Base-by-base conservation (phyloP, 2,888 invertebrate species). In the Drosophila mettleri region DNA sequence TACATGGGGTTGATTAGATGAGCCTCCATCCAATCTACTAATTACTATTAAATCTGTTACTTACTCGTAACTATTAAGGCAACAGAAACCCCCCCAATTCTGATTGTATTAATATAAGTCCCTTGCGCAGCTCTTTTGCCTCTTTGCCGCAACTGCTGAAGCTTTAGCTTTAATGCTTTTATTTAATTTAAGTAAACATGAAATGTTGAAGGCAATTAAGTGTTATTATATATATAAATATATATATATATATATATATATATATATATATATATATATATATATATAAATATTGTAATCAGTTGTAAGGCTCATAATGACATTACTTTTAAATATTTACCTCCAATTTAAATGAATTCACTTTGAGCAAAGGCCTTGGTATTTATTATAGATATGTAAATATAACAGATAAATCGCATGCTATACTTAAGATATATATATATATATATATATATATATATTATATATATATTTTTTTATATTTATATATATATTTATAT, bases 191-290 rank as follows among this genome's bases (percentile, higher is more conserved):
- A 45, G 10, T 27, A 18, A 45, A 29, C 10, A 1, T 18, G 10
- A 18, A 33, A 48, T 33, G 12, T 33, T 8, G 16, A 31, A 48
- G 20, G 8, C 20, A 48, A 48, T 48, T 33, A 48, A 45, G 29
- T 16, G 43, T n/a, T n/a, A n/a, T n/a, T n/a, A n/a, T n/a, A n/a
- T 12, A 29, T 27, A 29, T 29, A 2, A 45, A 45, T 45, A 22
- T 41, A 22, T 14, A 18, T 18, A 10, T 16, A 10, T 18, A 18
- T 38, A 12, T 12, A 18, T 46, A 12, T 10, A 9, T 10, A 10
- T 5, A n/a, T n/a, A 34, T 34, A 10, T n/a, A 34, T 34, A n/a
- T 27, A 27, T 10, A 10, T 5, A n/a, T n/a, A 34, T 34, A 10
- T n/a, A 34, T 34, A n/a, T 27, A 9, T 34, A 22, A 34, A 31